Conservation (phyloP, 2,113 vertebrate genomes). For the Charadrius vociferus region DNA sequence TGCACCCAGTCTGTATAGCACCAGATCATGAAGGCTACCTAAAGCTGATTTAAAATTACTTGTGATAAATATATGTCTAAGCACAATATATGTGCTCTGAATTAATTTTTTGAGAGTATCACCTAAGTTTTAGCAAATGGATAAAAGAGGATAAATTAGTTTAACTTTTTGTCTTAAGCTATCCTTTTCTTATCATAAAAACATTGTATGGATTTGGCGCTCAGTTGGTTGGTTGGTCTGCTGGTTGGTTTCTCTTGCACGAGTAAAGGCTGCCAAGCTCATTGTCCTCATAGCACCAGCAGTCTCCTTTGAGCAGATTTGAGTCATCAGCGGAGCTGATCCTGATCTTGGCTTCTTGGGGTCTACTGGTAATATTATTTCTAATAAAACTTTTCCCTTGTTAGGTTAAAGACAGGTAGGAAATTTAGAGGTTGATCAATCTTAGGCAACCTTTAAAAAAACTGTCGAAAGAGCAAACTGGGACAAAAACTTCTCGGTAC, state of each 20-base stretch:
- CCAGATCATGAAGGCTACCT: slow-evolving; percentile 24
- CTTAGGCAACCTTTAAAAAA: background rate
- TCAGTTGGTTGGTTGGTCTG: background rate
- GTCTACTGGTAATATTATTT: background rate
- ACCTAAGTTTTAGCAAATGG: slow-evolving; percentile 55
- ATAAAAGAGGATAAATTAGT: slow-evolving; percentile 70
- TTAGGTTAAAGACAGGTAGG: background rate
- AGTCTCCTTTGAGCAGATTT: background rate
- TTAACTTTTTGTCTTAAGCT: slow-evolving; percentile 66
- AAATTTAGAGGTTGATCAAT: background rate
- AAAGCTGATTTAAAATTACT: slow-evolving; percentile 47
- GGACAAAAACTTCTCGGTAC: background rate
- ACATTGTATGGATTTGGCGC: background rate
- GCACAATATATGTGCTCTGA: slow-evolving; percentile 17
- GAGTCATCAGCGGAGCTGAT: background rate
- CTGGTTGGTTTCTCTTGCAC: background rate
- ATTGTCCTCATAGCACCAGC: background rate
- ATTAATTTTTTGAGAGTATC: slow-evolving; percentile 40
- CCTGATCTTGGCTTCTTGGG: background rate
- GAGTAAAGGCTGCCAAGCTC: background rate
- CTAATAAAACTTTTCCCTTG: background rate
- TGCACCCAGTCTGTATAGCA: background rate
- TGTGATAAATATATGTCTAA: background rate
- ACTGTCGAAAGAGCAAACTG: background rate
- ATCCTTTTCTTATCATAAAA: slow-evolving; percentile 64